Evolutionary conservation across 2,888 invertebrate genomes (phyloP), one percentile per base, ranked within the genome.

Genomic region (Rotaria sp.): DNA sequence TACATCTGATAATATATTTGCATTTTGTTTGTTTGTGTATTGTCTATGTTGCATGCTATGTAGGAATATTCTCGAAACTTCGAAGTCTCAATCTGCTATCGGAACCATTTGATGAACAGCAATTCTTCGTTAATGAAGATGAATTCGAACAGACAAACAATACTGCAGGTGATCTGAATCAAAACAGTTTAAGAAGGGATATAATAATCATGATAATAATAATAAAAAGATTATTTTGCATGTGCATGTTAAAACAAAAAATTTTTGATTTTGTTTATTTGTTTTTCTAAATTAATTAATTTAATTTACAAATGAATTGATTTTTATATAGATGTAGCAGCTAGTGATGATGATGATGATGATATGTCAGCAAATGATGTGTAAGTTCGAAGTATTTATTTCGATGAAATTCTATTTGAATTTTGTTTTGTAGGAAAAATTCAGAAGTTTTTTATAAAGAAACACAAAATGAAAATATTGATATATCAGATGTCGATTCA

Each of bases 381-480:
- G 80, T 80, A 80, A 80, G 26, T 45, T 5, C 7, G 30, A n/a
- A 50, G 24, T 4, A 75, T n/a, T 45, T 45, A 4, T 15, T 45
- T 26, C 10, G 1, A 26, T 80, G 0, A 13, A 10, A 45, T 10
- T 41, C 13, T 75, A 45, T 1, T 1, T 0, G 24, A 8, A 21
- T 45, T 21, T n/a, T 18, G 26, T 26, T 21, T 10, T 80, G 0
- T 45, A 80, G 80, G 2, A 80, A 45, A 11, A 80, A 80, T 45
- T 26, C n/a, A 7, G 80, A 80, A 80, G 45, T 45, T 13, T 80
- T 80, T 3, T 45, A 80, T 80, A 80, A 80, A 80, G 80, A 80
- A 45, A 80, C 80, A 80, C 24, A 45, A 80, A 80, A 80, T 80
- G 80, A 80, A 38, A 80, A 80, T 80, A 80, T 80, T 45, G 80